Conservation (phyloP, 2,797 vertebrate species). For the Xenentodon cancila region DNA sequence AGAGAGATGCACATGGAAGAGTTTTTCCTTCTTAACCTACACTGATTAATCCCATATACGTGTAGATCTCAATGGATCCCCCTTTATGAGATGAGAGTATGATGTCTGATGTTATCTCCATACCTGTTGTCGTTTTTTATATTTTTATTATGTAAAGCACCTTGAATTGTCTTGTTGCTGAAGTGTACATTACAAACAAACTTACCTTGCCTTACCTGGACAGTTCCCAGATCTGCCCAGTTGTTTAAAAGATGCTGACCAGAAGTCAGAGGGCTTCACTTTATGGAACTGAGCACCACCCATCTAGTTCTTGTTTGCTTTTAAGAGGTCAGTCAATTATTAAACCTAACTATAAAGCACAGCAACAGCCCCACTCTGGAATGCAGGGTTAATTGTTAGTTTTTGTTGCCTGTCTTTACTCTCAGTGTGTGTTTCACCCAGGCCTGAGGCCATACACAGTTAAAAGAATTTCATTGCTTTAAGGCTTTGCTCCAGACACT, state of each 20-base stretch:
- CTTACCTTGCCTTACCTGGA: too few relatives aligned
- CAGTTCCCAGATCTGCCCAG: conserved; percentile 55
- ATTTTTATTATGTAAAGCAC: too few relatives aligned
- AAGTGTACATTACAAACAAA: too few relatives aligned
- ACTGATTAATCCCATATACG: conserved; percentile 40
- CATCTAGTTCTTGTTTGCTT: conserved; percentile 49
- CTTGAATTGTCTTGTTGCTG: too few relatives aligned
- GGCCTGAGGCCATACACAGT: conserved; percentile 45
- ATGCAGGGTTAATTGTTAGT: conserved; percentile 81
- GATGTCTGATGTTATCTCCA: conserved; percentile 52
- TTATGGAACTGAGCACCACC: conserved; percentile 66
- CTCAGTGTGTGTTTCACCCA: conserved; percentile 51
- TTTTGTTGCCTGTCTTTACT: conserved; percentile 60
- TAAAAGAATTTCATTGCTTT: conserved; percentile 49
- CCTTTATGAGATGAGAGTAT: conserved; percentile 44
- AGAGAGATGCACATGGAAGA: conserved; percentile 42
- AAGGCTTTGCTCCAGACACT: conserved; percentile 24
- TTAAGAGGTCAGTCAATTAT: conserved; percentile 77
- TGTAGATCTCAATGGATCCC: conserved; percentile 42
- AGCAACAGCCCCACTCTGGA: conserved; percentile 67
- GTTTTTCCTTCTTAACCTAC: conserved; percentile 30
- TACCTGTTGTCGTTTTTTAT: conserved; percentile 77
- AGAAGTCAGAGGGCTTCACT: conserved; percentile 65
- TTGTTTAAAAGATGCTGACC: conserved; percentile 63
- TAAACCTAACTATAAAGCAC: conserved; percentile 73